These are phyloP conservation scores for Asarcornis scutulata DNA, from an alignment of 2,113 vertebrate species.

Conservation along the genomic window DNA sequence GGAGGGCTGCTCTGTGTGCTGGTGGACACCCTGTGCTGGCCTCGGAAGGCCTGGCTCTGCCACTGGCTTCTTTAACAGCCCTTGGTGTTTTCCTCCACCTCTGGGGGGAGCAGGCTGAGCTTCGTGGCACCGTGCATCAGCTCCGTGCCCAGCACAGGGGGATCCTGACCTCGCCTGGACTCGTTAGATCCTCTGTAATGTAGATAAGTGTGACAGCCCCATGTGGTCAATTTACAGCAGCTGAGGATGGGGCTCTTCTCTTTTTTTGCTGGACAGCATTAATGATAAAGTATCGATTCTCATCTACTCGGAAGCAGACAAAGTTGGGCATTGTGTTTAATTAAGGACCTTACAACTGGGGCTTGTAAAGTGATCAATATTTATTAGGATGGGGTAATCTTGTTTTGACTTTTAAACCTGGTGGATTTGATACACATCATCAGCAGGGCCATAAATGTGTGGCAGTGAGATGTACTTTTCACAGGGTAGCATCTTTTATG, in stretches of 20 bases:
- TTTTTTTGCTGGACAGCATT: not conserved
- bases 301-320: not conserved
- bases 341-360: slow-evolving; percentile 24
- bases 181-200: not conserved
- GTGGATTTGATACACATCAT: not conserved
- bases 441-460: not conserved
- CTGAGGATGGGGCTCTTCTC: not conserved
- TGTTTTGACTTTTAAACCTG: not conserved
- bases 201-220: rapidly evolving
- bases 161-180: not conserved
- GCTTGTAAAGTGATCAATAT: slow-evolving; percentile 21
- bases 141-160: not conserved
- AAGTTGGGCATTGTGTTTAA: slow-evolving; percentile 9
- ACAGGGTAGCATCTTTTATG: not conserved
- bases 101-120: not conserved
- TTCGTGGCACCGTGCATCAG: not conserved
- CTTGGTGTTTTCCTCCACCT: not conserved
- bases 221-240: rapidly evolving
- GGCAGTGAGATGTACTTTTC: not conserved
- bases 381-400: slow-evolving; percentile 15
- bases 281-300: not conserved
- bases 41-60: not conserved
- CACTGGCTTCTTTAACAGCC: not conserved
- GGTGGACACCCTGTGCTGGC: rapidly evolving
- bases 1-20: not conserved